A percentile compares a stretch with the other conserved stretches of the same genome.
Evolutionary conservation across 2,888 invertebrate species (phyloP).

Genomic region (Chalcis sispes): DNA sequence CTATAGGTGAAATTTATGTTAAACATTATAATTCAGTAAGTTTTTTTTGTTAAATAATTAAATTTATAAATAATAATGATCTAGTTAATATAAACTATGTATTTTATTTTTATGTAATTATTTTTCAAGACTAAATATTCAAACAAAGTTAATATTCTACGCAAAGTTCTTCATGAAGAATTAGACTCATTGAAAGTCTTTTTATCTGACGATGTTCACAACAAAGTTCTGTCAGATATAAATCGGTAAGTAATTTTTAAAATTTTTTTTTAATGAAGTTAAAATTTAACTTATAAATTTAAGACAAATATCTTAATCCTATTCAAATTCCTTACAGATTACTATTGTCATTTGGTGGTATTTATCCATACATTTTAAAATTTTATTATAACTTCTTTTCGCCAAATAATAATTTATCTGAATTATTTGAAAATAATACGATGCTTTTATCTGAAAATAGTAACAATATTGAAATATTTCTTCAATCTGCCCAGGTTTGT

Average conservation of each 20-base stretch:
- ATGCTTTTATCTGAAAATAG: conserved; percentile 15
- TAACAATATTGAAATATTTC: conserved; percentile 46
- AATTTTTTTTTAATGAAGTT: conserved; percentile 2
- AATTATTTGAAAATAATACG: conserved; percentile 54
- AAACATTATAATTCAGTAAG: conserved; percentile 76
- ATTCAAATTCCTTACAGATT: conserved; percentile 52
- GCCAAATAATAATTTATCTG: conserved; percentile 29
- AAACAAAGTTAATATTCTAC: conserved; percentile 65
- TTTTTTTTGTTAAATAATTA: conserved; percentile 23
- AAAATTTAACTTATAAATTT: conserved; percentile 3
- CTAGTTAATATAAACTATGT: not conserved
- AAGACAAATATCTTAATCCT: not conserved
- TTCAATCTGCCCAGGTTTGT: conserved; percentile 61
- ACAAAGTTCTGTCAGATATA: conserved; percentile 59
- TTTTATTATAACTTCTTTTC: conserved; percentile 60
- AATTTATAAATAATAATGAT: too few relatives aligned
- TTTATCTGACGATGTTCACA: conserved; percentile 61
- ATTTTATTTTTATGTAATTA: conserved; percentile 13
- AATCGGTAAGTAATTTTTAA: conserved; percentile 55
- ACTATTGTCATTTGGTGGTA: conserved; percentile 58
- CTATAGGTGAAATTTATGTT: conserved; percentile 71
- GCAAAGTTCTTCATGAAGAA: conserved; percentile 65
- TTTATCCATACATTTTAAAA: conserved; percentile 60
- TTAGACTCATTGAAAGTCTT: conserved; percentile 64
- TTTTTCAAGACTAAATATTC: conserved; percentile 73